A percentile compares a stretch with the other conserved stretches of the same genome.
These are phyloP conservation scores for Petrosia ficiformis DNA, from an alignment of 37 sponge, comb jelly and placozoan species.

Conservation along the genomic window DNA sequence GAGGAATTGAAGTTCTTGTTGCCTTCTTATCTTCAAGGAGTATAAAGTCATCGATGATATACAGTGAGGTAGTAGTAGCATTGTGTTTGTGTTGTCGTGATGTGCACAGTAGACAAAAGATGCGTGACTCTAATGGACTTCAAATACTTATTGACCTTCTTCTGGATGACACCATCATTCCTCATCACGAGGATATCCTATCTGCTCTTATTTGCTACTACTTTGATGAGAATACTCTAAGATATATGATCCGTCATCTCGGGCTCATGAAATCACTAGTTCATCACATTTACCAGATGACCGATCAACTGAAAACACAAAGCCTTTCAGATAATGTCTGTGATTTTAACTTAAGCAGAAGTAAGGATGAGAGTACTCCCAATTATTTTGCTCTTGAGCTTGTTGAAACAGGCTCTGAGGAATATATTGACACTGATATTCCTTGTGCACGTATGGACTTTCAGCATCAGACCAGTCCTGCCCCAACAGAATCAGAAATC, in stretches of 20 bases:
- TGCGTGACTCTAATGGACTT: conserved; percentile 58
- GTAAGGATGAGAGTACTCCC: not conserved
- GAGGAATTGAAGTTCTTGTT: conserved; percentile 49
- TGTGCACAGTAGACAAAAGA: conserved; percentile 43
- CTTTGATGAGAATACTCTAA: conserved; percentile 70
- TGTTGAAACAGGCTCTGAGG: not conserved
- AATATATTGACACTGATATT: not conserved
- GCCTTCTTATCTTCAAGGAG: not conserved
- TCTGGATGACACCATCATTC: not conserved
- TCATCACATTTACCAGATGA: conserved; percentile 29
- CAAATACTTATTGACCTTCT: conserved; percentile 42
- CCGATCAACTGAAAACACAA: not conserved
- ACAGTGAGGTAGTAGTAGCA: not conserved
- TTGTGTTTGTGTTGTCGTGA: conserved; percentile 53
- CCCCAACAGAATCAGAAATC: too few species aligned
- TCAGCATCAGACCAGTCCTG: not conserved
- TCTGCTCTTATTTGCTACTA: conserved; percentile 67
- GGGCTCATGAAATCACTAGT: conserved; percentile 37
- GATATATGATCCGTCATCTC: conserved; percentile 46
- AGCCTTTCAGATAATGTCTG: not conserved
- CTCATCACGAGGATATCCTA: conserved; percentile 40
- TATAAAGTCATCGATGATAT: not conserved
- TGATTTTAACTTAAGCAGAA: too few species aligned
- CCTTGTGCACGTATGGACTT: not conserved
- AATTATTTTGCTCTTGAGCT: not conserved